Percentiles rank a stretch among this genome's conserved stretches.
Conservation (phyloP, 2,888 invertebrate genomes). For the Tetheella fluctuosa region DNA sequence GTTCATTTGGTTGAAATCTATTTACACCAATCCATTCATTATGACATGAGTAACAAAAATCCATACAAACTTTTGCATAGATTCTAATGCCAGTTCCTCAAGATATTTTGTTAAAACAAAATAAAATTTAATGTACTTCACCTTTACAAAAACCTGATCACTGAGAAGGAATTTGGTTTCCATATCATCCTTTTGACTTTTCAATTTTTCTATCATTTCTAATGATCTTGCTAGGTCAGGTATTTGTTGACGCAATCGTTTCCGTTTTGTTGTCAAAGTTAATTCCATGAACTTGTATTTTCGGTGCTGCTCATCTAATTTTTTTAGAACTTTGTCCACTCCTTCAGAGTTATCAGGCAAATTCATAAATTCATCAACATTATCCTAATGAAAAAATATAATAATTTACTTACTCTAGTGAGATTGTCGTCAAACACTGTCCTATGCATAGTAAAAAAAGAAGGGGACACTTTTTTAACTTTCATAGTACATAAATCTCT, state of each 20-base stretch:
- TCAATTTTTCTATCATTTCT: constrained; percentile 95
- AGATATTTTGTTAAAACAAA: constrained; percentile 11
- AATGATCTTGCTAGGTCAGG: constrained; percentile 97
- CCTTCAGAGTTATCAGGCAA: constrained; percentile 91
- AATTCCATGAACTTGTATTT: constrained; percentile 99
- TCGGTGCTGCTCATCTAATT: constrained; percentile 95
- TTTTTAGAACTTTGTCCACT: constrained; percentile 93
- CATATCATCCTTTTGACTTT: constrained; percentile 90
- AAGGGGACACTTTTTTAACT: too few relatives aligned
- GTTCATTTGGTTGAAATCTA: too few relatives aligned
- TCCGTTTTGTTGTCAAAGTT: constrained; percentile 93
- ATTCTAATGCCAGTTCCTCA: too few relatives aligned
- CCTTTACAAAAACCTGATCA: constrained; percentile 93
- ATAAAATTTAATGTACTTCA: constrained; percentile 31
- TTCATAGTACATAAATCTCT: too few relatives aligned
- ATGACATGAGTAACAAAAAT: too few relatives aligned
- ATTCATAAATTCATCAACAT: constrained; percentile 97
- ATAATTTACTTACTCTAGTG: too few relatives aligned
- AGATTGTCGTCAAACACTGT: too few relatives aligned
- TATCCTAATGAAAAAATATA: constrained; percentile 86
- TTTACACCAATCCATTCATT: not conserved
- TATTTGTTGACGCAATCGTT: constrained; percentile 94
- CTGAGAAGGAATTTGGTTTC: constrained; percentile 96
- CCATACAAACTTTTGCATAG: too few relatives aligned
- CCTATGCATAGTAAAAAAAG: too few relatives aligned